Evolutionary conservation across 2,113 vertebrate species (phyloP).

Genomic region (Chinchilla lanigera): DNA sequence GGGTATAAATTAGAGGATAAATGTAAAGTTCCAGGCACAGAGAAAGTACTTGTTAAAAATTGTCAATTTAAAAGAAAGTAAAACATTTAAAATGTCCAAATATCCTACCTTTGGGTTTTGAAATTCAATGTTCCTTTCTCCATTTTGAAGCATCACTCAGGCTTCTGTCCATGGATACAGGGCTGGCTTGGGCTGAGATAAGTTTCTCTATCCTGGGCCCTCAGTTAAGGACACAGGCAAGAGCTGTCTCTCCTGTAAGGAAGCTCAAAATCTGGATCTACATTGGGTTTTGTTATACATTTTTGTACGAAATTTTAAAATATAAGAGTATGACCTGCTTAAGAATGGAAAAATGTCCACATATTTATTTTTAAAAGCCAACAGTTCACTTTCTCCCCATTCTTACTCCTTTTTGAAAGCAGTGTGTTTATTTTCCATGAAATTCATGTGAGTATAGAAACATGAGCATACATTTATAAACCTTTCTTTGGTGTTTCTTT

Average conservation of each 20-base stretch:
- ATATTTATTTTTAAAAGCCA: background rate
- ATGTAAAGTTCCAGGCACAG: background rate
- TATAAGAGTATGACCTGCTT: background rate
- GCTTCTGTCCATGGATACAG: background rate
- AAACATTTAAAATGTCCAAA: background rate
- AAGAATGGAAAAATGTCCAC: conserved; percentile 17
- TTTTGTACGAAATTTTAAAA: background rate
- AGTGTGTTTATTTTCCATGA: background rate
- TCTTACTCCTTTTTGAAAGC: background rate
- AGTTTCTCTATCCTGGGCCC: background rate
- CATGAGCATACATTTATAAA: background rate
- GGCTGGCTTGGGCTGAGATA: background rate
- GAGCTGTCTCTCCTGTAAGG: background rate
- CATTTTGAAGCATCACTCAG: background rate
- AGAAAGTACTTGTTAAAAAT: background rate
- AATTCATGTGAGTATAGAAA: background rate
- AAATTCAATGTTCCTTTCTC: background rate
- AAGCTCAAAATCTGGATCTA: background rate
- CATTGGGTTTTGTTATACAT: background rate
- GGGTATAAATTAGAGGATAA: background rate
- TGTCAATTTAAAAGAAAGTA: background rate
- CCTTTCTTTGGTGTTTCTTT: background rate
- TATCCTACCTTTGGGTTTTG: background rate
- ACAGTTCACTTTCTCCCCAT: background rate
- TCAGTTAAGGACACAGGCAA: background rate